These are phyloP conservation scores for Serranus cabrilla DNA, from an alignment of 2,797 vertebrate genomes.

Conservation along the genomic window DNA sequence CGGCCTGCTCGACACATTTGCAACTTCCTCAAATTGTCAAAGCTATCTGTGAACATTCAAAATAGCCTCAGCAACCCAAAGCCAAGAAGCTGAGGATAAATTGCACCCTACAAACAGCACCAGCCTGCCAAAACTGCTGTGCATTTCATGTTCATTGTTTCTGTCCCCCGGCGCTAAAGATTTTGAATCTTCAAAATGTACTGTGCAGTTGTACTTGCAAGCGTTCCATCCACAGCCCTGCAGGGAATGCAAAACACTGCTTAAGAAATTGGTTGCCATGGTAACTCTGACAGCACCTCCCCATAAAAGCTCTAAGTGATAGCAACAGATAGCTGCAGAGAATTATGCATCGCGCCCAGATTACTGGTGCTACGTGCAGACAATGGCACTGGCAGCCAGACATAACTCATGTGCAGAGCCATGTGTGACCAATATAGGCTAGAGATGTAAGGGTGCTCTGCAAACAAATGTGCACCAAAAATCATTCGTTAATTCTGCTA, in stretches of 20 bases:
- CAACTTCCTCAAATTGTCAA: constrained; percentile 52
- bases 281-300: constrained; percentile 68
- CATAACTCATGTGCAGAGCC: not conserved
- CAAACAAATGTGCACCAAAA: constrained; percentile 21
- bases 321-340: constrained; percentile 57
- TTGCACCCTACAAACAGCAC: constrained; percentile 2
- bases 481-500: no score
- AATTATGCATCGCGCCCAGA: constrained; percentile 55
- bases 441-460: constrained; percentile 17
- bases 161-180: constrained; percentile 44
- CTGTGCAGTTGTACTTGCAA: constrained; percentile 47
- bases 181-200: constrained; percentile 69
- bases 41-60: constrained; percentile 38
- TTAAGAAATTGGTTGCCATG: constrained; percentile 66
- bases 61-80: constrained; percentile 37
- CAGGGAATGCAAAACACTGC: constrained; percentile 61
- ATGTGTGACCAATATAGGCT: constrained; percentile 1
- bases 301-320: constrained; percentile 74
- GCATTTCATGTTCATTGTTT: constrained; percentile 65
- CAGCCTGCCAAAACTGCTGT: constrained; percentile 37
- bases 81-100: constrained; percentile 20
- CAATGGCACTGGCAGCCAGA: constrained; percentile 31
- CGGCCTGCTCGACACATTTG: constrained; percentile 44
- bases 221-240: constrained; percentile 55
- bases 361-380: constrained; percentile 38